These are phyloP conservation scores for Lanius collurio DNA, from an alignment of 2,113 vertebrate genomes.

Conservation along the genomic window DNA sequence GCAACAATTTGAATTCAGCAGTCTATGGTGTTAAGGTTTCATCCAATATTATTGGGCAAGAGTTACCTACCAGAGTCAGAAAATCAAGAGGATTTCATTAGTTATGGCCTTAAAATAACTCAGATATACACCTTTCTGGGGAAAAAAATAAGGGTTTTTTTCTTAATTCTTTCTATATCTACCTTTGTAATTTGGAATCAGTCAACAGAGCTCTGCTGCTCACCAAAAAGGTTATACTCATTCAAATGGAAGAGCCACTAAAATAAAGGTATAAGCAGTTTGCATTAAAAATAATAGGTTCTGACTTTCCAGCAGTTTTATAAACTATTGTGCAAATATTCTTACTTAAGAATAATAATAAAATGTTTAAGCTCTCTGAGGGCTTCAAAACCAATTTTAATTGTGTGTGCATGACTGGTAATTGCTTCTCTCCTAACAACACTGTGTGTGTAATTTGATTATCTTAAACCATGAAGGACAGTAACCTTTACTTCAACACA, in stretches of 20 bases:
- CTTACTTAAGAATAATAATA: background rate
- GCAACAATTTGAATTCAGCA: background rate
- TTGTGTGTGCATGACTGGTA: constrained; percentile 12
- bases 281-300: background rate
- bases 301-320: background rate
- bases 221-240: background rate
- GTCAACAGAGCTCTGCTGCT: background rate
- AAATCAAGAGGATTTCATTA: background rate
- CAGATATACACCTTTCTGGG: background rate
- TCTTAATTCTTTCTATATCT: background rate
- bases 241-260: background rate
- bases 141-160: rapidly evolving
- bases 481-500: constrained; percentile 10
- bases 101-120: background rate
- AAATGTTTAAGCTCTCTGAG: background rate
- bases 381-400: constrained; percentile 28
- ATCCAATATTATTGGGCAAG: background rate
- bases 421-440: background rate
- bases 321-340: background rate
- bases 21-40: background rate
- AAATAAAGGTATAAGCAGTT: background rate
- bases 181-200: background rate
- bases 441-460: constrained; percentile 24
- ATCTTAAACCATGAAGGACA: constrained; percentile 44
- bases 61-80: background rate